Base-by-base conservation (phyloP, 2,888 invertebrate species). In the Dicroscelio sp. region DNA sequence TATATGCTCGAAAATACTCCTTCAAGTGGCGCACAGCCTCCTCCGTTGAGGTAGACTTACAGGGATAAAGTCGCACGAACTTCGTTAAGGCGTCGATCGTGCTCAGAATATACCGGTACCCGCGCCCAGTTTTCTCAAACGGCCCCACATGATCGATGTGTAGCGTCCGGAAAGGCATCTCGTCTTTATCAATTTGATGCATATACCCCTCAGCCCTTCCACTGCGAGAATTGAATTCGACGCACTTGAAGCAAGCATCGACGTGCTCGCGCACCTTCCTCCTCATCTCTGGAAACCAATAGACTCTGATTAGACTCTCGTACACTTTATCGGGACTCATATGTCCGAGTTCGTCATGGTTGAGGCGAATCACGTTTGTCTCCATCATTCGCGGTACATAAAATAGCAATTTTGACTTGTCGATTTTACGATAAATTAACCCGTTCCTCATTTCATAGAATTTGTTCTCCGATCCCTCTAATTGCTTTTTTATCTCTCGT, bases 31-130 rank as follows among this genome's bases (percentile, higher is more conserved):
- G 25, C 23, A 71, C 25, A 17, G 23, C 17, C 71, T 93, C 92
- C 6, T 94, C 93, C 48, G 6, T 20, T 20, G 48, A 14, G 14
- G 48, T 48, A 20, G 48, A 48, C 20, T 20, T 48, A 20, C 48
- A 48, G 2, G 48, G 48, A 20, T 48, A 48, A 14, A 48, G 20
- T 17, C 48, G 6, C 48, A 48, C 38, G 43, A 43, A 71, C 43
- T 71, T 71, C 23, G 71, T 71, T 23, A 71, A 71, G 93, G 95
- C 30, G 14, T 96, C 96, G 76, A 96, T 65, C n/a, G 48, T 48
- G 6, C 38, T 71, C n/a, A 76, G 48, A 27, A 76, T n/a, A 30
- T 30, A 35, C n/a, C 52, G 48, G 30, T 55, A 33, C 33, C 76
- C 55, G 5, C 17, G 23, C 12, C 55, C 25, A 4, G 76, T 30